phyloP scores from a whole-genome alignment of 2,113 vertebrate species.

The Zosterops hypoxanthus region DNA sequence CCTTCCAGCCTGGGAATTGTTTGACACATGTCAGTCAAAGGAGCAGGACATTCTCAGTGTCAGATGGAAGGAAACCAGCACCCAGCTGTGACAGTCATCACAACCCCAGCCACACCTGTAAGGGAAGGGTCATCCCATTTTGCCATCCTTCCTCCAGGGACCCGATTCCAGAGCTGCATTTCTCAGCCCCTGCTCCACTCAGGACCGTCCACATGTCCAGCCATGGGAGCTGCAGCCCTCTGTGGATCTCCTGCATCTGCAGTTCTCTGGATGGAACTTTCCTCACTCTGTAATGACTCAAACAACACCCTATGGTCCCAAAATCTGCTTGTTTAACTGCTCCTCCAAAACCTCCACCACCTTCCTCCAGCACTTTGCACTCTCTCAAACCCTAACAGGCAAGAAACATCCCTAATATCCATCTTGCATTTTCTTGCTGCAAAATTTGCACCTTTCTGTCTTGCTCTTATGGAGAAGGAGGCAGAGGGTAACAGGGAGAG shows the following conservation, averaged over 20 bases:
- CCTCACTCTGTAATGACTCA: neutral
- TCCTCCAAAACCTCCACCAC: neutral
- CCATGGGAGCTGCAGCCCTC: neutral
- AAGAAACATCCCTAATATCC: neutral
- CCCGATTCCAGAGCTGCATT: neutral
- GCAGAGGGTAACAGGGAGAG: neutral
- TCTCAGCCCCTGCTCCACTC: neutral
- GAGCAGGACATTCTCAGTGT: neutral
- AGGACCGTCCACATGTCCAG: accelerated
- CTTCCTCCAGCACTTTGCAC: neutral
- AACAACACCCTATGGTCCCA: accelerated
- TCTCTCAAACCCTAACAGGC: neutral
- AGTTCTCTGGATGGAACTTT: neutral
- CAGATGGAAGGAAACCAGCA: neutral
- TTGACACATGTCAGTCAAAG: neutral
- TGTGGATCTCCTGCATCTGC: neutral
- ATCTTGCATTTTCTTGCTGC: neutral
- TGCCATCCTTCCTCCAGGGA: neutral
- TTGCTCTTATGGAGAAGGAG: neutral
- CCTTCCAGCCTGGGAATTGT: neutral
- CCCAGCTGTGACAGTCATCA: accelerated
- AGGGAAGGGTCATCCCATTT: neutral
- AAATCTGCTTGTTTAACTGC: neutral
- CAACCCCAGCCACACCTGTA: neutral
- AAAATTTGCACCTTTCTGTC: neutral